Base-by-base conservation (phyloP, 2,797 vertebrate species). In the Tarsius wallacei region DNA sequence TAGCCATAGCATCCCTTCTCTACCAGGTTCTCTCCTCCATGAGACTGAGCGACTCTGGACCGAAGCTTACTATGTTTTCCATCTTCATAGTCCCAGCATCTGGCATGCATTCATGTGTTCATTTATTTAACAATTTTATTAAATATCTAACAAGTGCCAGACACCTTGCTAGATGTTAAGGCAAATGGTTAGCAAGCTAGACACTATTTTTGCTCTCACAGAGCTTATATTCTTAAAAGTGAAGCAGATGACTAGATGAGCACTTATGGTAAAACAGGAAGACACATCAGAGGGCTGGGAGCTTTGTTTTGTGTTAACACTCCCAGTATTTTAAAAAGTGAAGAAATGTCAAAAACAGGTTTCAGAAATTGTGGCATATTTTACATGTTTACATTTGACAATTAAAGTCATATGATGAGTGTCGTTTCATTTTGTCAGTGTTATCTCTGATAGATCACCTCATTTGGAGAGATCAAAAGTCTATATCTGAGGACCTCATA, bases 121-220 rank as follows among this genome's bases (percentile, higher is more conserved):
- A 81, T 76, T 96, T 61, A 93, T 57, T 91, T 47, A 82, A 76
- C 24, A 70, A 31, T 89, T 81, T 64, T 73, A 93, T 81, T 81
- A 81, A 93, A 51, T 82, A 57, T 36, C 16, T 68, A 84, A 63
- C 57, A 84, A 87, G 63, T 17, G 19, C 53, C 82, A 93, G 61
- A 87, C 16, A 36, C n/a, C 71, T 55, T 85, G n/a, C 77, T 93
- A 49, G n/a, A 59, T 8, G n/a, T 53, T 55, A 17, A 82, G 57
- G 86, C 66, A 88, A 76, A 57, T 31, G 81, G 31, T 53, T 76
- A 70, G 21, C 31, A 83, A 87, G 59, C 47, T 47, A 55, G 59
- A 51, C 68, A 57, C 83, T 71, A 63, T 1, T 59, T 42, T 42
- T 55, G 57, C 49, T 71, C 47, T 55, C 57, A 22, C 2, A 22